A percentile compares a stretch with the other conserved stretches of the same genome.
Conservation (phyloP, 2,888 invertebrate genomes). For the Cephus pulcher region DNA sequence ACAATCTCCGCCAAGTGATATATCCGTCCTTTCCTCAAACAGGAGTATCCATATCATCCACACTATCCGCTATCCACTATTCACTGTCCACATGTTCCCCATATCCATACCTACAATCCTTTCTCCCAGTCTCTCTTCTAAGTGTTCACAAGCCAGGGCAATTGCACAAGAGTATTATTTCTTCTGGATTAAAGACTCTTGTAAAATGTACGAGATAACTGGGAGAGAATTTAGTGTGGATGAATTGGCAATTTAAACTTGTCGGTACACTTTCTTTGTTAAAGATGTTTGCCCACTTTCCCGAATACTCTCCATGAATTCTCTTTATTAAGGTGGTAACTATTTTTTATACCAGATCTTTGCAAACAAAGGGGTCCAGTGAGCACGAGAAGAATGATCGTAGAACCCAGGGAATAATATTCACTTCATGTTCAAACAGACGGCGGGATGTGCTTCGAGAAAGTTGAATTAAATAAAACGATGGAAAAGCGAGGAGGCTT, state of each 20-base stretch:
- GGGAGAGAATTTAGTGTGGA: background rate
- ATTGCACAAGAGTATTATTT: background rate
- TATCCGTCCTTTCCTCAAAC: background rate
- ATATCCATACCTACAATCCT: too few species aligned
- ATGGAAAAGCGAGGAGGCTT: background rate
- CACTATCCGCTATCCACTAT: too few species aligned
- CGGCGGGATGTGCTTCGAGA: slow-evolving; percentile 12
- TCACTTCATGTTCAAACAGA: slow-evolving; percentile 39
- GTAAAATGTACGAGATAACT: background rate
- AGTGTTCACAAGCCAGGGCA: too few species aligned
- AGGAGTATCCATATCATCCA: too few species aligned
- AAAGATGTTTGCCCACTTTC: background rate
- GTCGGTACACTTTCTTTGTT: background rate
- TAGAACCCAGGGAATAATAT: slow-evolving; percentile 39
- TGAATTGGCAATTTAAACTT: background rate
- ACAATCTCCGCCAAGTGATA: slow-evolving; percentile 9
- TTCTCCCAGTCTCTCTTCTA: too few species aligned
- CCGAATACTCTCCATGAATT: background rate
- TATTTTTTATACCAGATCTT: slow-evolving; percentile 14
- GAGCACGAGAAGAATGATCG: slow-evolving; percentile 10
- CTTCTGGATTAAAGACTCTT: background rate
- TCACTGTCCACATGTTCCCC: too few species aligned
- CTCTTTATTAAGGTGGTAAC: slow-evolving; percentile 19
- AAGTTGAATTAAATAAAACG: background rate
- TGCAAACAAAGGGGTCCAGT: slow-evolving; percentile 13